Evolutionary conservation across 2,113 vertebrate genomes (phyloP).

Genomic region (Orthochromis indermauri): DNA sequence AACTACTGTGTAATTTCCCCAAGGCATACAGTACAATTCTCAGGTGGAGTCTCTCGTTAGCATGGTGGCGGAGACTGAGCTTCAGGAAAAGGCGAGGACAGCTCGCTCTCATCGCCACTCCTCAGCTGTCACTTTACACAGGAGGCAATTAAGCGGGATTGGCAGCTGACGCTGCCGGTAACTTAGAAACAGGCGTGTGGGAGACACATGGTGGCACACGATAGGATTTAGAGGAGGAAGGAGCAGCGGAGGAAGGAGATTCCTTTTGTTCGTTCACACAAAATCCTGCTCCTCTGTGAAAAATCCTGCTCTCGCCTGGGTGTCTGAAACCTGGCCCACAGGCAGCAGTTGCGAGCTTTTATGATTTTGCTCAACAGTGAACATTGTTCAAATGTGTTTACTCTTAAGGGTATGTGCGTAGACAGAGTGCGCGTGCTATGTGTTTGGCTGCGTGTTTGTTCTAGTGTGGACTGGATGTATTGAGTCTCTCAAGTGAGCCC

Average conservation of each 20-base stretch:
- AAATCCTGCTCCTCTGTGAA: conserved; percentile 29
- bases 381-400: background rate
- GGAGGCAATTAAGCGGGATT: conserved; percentile 61
- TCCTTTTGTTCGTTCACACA: conserved; percentile 61
- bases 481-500: conserved; percentile 5
- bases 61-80: background rate
- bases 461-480: background rate
- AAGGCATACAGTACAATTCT: background rate
- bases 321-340: conserved; percentile 19
- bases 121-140: conserved; percentile 42
- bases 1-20: conserved; percentile 6
- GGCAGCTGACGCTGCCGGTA: conserved; percentile 50
- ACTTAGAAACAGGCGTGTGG: conserved; percentile 62
- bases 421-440: background rate
- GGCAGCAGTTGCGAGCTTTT: conserved; percentile 27
- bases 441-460: background rate
- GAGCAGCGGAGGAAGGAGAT: conserved; percentile 43
- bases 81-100: conserved; percentile 17
- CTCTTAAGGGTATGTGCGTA: background rate
- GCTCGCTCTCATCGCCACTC: conserved; percentile 8
- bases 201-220: conserved; percentile 47
- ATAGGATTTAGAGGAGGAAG: conserved; percentile 42
- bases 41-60: conserved; percentile 23
- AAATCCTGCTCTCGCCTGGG: background rate
- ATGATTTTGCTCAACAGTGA: conserved; percentile 13